These are phyloP conservation scores for Acanthurus tractus DNA, from an alignment of 2,797 vertebrate species.

Conservation along the genomic window DNA sequence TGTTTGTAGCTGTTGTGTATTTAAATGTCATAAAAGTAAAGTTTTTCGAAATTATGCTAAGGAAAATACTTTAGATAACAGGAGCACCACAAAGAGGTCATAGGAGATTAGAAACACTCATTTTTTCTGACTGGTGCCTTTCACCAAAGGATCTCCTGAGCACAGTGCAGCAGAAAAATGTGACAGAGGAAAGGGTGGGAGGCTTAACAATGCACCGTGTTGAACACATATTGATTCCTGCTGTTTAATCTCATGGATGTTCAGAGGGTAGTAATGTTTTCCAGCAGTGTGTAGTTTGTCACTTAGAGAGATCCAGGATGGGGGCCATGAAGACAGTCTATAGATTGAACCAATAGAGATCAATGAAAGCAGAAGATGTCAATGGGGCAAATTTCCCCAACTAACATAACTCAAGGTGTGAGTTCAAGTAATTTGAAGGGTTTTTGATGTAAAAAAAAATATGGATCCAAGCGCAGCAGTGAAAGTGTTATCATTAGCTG, in stretches of 20 bases:
- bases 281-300: conserved; percentile 33
- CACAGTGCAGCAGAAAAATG: conserved; percentile 31
- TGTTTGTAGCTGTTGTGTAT: neutral
- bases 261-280: conserved; percentile 31
- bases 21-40: neutral
- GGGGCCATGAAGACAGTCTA: conserved; percentile 15
- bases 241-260: conserved; percentile 36
- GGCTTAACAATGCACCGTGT: conserved; percentile 19
- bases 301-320: conserved; percentile 41
- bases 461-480: neutral
- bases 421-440: neutral
- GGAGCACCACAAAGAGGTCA: conserved; percentile 9
- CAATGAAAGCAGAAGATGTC: conserved; percentile 23
- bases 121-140: conserved; percentile 5
- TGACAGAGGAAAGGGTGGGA: conserved; percentile 19
- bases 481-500: conserved; percentile 13
- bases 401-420: neutral
- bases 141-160: conserved; percentile 16
- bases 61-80: conserved; percentile 2
- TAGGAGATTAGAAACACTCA: conserved; percentile 20
- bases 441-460: conserved; percentile 21
- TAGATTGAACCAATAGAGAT: conserved; percentile 34
- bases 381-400: neutral
- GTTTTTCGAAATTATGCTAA: conserved; percentile 7
- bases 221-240: conserved; percentile 52